phyloP scores from a whole-genome alignment of 2,797 vertebrate genomes.

The Menidia menidia region DNA sequence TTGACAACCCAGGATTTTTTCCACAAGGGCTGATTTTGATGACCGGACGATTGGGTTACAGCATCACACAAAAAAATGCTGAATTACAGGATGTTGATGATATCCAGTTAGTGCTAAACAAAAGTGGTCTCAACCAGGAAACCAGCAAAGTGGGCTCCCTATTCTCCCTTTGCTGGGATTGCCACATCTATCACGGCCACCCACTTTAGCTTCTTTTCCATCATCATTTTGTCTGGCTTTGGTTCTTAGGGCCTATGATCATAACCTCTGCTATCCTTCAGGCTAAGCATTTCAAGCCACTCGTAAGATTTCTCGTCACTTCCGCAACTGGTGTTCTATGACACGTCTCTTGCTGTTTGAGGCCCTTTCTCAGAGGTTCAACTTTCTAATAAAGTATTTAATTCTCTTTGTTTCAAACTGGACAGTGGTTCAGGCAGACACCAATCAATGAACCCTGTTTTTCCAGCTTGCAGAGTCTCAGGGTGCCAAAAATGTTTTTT shows the following conservation, averaged over 20 bases:
- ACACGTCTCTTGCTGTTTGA: neutral
- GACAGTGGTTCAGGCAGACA: neutral
- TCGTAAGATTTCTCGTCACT: neutral
- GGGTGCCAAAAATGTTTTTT: neutral
- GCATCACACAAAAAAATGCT: neutral
- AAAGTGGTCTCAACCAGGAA: conserved; percentile 1
- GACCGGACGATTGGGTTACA: neutral
- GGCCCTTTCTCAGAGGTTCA: neutral
- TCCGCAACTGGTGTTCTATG: neutral
- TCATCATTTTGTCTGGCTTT: neutral
- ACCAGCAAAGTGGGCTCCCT: neutral
- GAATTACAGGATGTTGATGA: neutral
- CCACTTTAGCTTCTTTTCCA: conserved; percentile 1
- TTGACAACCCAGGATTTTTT: neutral
- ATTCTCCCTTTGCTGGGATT: neutral
- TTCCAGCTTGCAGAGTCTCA: neutral
- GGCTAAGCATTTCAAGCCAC: neutral
- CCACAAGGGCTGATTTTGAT: neutral
- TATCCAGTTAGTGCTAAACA: neutral
- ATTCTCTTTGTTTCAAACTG: neutral
- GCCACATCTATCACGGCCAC: conserved; percentile 6
- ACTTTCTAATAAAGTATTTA: neutral
- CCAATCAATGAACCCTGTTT: neutral
- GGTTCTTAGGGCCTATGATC: neutral
- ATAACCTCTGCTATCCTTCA: neutral